Base-by-base conservation (phyloP, 2,888 invertebrate genomes). In the Tillus elongatus region DNA sequence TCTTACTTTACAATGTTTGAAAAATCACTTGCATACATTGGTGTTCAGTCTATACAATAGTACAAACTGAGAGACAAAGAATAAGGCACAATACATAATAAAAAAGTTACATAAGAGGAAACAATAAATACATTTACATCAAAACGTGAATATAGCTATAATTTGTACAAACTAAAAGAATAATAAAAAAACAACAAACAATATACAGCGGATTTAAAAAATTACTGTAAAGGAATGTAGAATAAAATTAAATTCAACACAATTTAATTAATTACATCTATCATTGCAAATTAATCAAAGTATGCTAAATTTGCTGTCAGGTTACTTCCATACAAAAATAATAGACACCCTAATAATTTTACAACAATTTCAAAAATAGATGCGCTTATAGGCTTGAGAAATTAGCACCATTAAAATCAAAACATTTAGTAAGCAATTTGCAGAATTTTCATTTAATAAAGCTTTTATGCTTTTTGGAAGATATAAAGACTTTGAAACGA, bases 151-250 rank as follows among this genome's bases (percentile, higher is more conserved):
- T 19, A 19, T n/a, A 19, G 6, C n/a, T 19, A 42, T 45, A 43
- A 39, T 50, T 46, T 51, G 50, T 51, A 52, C 51, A 52, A 44
- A 41, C 36, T 37, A 46, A 49, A 46, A 46, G 43, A 39, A 50
- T 42, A 51, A 49, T 48, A 50, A 50, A 36, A 44, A 10, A 14
- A 15, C 15, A 33, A 33, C n/a, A 36, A 28, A 38, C 38, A 39
- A 35, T 33, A 11, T 19, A 24, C 12, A 33, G 13, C 19, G 16
- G 19, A 33, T 10, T 19, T 10, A 24, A 30, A 30, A 13, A 30
- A 19, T 19, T 19, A 19, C 24, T 19, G 24, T 8, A 19, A 19
- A 19, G n/a, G n/a, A 19, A 19, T 8, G 3, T 2, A 27, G 12
- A 27, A 4, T 8, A n/a, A 27, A 11, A 27, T 11, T 33, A 31